Evolutionary conservation across 2,888 invertebrate species (phyloP).

Genomic region (Hemistola chrysoprasaria): DNA sequence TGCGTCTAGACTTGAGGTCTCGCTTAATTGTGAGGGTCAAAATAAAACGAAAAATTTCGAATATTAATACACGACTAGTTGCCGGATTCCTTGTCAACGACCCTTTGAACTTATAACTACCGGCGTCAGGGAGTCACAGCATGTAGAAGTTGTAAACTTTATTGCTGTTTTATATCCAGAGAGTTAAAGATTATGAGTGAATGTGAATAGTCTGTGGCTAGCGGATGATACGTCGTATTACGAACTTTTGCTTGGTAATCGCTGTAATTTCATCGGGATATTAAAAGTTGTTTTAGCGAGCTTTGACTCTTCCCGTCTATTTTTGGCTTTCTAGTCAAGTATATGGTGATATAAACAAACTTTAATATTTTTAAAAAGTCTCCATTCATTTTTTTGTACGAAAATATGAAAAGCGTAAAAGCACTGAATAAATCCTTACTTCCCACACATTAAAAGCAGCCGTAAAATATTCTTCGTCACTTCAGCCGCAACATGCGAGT

Average conservation of each 20-base stretch:
- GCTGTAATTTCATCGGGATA: constrained; percentile 11
- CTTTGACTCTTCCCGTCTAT: constrained; percentile 1
- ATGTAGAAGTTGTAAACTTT: constrained; percentile 27
- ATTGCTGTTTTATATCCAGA: constrained; percentile 23
- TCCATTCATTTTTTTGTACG: constrained; percentile 15
- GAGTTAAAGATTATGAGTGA: constrained; percentile 25
- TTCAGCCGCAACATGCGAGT: constrained; percentile 14
- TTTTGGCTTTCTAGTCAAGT: neutral
- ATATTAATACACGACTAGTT: constrained; percentile 39
- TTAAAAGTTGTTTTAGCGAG: constrained; percentile 11
- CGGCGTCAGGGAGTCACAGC: constrained; percentile 21
- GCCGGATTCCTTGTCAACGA: constrained; percentile 16
- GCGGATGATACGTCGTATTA: constrained; percentile 13
- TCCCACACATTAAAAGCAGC: constrained; percentile 28
- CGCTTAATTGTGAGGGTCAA: constrained; percentile 32
- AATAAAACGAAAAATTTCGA: constrained; percentile 40
- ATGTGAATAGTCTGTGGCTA: constrained; percentile 19
- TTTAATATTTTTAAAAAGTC: constrained; percentile 4
- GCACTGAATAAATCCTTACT: constrained; percentile 11
- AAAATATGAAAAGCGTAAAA: constrained; percentile 21
- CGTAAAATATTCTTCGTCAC: constrained; percentile 36
- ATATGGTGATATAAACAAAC: no score
- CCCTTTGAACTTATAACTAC: constrained; percentile 24
- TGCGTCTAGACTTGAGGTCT: constrained; percentile 26
- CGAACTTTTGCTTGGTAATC: constrained; percentile 16